Conservation (phyloP, 2,113 vertebrate species). For the Grallaria varia region DNA sequence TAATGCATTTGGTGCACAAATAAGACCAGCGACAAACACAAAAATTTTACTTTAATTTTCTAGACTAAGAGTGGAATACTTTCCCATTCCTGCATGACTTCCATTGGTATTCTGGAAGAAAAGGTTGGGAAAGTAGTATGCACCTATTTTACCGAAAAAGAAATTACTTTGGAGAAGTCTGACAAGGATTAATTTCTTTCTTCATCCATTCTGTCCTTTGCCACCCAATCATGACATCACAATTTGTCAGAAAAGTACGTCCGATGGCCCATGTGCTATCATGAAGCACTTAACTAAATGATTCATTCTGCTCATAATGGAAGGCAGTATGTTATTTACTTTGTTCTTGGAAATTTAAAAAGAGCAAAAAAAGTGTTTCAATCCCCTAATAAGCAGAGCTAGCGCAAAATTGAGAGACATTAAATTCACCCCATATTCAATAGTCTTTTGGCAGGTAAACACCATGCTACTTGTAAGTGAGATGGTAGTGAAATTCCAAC, state of each 20-base stretch:
- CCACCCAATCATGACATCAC: not conserved
- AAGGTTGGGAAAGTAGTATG: not conserved
- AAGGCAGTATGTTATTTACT: not conserved
- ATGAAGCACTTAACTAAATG: not conserved
- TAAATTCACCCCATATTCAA: not conserved
- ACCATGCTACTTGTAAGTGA: not conserved
- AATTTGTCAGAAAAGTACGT: not conserved
- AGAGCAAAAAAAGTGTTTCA: not conserved
- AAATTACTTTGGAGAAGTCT: not conserved
- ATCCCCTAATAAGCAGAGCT: not conserved
- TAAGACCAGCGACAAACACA: not conserved
- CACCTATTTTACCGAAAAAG: not conserved
- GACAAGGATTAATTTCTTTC: not conserved
- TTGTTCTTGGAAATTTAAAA: not conserved
- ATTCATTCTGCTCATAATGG: not conserved
- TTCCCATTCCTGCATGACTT: not conserved
- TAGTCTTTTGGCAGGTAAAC: not conserved
- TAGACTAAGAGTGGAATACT: not conserved
- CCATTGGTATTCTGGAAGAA: not conserved
- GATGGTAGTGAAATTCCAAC: not conserved
- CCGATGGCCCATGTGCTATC: not conserved
- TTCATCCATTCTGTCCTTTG: not conserved
- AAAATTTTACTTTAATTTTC: not conserved
- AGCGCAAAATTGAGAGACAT: not conserved
- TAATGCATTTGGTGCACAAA: not conserved